Evolutionary conservation across 1,140 invertebrate species (phyloP), one percentile per base, ranked within the genome.

Genomic region (Caligus rogercresseyi): DNA sequence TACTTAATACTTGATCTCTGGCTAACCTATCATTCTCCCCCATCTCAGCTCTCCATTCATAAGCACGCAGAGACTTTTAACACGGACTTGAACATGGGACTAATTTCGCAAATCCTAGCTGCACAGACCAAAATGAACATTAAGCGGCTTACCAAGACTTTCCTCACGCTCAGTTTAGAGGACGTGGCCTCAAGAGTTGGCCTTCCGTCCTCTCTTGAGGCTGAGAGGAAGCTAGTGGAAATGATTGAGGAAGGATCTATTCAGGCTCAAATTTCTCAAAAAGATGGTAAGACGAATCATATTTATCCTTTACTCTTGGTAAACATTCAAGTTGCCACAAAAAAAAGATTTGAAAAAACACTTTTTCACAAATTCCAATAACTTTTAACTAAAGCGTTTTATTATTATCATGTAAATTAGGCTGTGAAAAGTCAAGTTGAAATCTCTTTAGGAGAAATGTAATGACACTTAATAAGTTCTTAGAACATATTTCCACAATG

Each of bases 211-310:
- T 84, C 89, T 13, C 76, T 78, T 16, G 87, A 93, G 73, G 93
- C 93, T 19, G 93, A 97, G 75, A 83, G 84, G 72, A 90, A 94
- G 74, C 87, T 98, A 69, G 76, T 96, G 52, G 86, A 91, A 73
- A 97, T 97, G 93, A 97, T 98, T 69, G 89, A 95, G 77, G 89
- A 94, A 75, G 86, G 87, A 58, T 89, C 96, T 77, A 96, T 98
- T 67, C 95, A 86, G 78, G 93, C 92, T 0, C 87, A 86, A 65
- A 96, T 98, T 59, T 95, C 96, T 77, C 89, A 96, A 75, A 92
- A 91, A 74, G 92, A 96, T 76, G 92, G 61, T 63, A 63, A 60
- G 2, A 25, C 11, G n/a, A n/a, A n/a, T n/a, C n/a, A n/a, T n/a
- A n/a, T n/a, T n/a, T n/a, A n/a, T n/a, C n/a, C n/a, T n/a, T n/a